Base-by-base conservation (phyloP, 2,797 vertebrate species). In the Selene dorsalis region DNA sequence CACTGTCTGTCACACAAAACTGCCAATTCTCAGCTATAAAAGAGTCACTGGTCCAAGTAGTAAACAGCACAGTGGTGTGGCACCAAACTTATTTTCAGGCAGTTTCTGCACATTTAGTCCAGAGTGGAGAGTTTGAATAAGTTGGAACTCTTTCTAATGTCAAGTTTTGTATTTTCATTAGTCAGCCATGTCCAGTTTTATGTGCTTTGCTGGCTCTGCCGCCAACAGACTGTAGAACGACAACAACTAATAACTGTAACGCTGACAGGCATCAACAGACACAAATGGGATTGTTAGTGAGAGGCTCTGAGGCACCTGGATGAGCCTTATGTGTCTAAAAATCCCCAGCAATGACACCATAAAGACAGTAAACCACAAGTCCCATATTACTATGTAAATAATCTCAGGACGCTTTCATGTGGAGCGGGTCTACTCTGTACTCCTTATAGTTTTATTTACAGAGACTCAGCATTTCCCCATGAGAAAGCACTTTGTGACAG, bases 231-330 rank as follows among this genome's bases (percentile, higher is more conserved):
- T 61, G 75, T 64, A 71, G 77, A 74, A 55, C 22, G 47, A 68
- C 41, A 73, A 82, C 57, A 79, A 60, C 39, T 56, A 70, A 73
- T 61, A 61, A 68, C 43, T 48, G 70, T 45, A 77, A 71, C 77
- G 53, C 62, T 41, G 79, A 77, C 71, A 77, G 80, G 39, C 70
- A 26, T 48, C 58, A 57, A 28, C 70, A 77, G 26, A 66, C 53
- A 60, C 45, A 13, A 13, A n/a, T 61, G 64, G 30, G 24, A 67
- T 41, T 79, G 56, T 62, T 73, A 63, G 70, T 73, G 64, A 30
- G 65, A 35, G 30, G 17, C 22, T 24, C 22, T 55, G 32, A 13
- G 30, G 62, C 38, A n/a, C 72, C 39, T 64, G 47, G 12, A 61
- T 28, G 48, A 68, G 60, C 30, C 59, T 52, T 12, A 9, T 41